These are phyloP conservation scores for Eupithecia subumbrata DNA, from an alignment of 2,888 invertebrate genomes.

Conservation along the genomic window DNA sequence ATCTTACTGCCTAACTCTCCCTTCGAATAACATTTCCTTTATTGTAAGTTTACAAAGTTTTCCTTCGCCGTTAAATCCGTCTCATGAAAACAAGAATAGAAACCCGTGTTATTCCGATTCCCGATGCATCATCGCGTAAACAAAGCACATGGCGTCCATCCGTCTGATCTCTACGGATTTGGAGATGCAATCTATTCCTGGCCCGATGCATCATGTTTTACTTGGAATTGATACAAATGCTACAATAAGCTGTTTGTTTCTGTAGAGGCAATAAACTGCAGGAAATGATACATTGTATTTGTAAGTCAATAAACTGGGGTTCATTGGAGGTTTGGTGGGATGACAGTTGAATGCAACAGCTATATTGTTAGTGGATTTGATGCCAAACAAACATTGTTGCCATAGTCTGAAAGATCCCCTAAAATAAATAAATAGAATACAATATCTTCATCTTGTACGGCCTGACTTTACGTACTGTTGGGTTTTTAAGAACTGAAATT, in stretches of 20 bases:
- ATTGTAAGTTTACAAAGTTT: not conserved
- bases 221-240: constrained; percentile 25
- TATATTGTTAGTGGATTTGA: not conserved
- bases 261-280: not conserved
- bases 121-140: constrained; percentile 9
- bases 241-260: constrained; percentile 7
- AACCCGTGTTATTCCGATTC: not conserved
- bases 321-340: not conserved
- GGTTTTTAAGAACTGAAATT: no score
- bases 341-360: not conserved
- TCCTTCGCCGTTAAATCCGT: not conserved
- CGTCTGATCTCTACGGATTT: constrained; percentile 24
- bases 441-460: not conserved
- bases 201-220: constrained; percentile 31
- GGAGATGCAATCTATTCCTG: constrained; percentile 30
- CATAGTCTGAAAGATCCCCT: not conserved
- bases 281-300: not conserved
- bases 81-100: constrained; percentile 6
- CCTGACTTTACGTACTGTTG: not conserved
- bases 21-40: not conserved
- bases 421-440: not conserved
- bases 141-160: constrained; percentile 25
- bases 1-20: not conserved
- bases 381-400: not conserved
- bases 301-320: constrained; percentile 8